These are phyloP conservation scores for Drosophila differens DNA, from an alignment of 2,888 invertebrate genomes.

Conservation along the genomic window DNA sequence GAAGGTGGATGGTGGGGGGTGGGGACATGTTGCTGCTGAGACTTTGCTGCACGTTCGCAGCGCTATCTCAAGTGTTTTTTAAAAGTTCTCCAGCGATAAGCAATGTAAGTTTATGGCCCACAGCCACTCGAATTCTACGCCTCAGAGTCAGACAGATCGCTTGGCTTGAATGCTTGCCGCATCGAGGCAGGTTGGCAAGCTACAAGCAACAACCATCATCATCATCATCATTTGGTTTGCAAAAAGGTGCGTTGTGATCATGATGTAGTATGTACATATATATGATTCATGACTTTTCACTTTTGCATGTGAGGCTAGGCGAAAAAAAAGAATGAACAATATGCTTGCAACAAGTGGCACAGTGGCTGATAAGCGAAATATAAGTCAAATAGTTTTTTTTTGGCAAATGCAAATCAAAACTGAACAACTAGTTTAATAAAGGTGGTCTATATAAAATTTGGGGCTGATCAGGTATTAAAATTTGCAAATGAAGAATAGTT, in stretches of 20 bases:
- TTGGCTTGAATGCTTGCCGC: constrained; percentile 13
- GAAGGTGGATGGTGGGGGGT: not conserved
- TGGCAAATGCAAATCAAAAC: not conserved
- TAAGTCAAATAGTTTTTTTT: not conserved
- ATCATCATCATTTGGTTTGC: constrained; percentile 54
- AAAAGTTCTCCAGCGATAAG: constrained; percentile 80
- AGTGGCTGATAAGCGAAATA: constrained; percentile 16
- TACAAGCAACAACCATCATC: constrained; percentile 24
- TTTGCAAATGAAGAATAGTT: not conserved
- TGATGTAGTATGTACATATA: constrained; percentile 66
- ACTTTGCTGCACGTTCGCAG: constrained; percentile 58
- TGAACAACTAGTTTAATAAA: not conserved
- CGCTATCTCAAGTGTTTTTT: constrained; percentile 79
- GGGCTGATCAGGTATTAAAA: not conserved
- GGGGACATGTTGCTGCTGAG: constrained; percentile 19
- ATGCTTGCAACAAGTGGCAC: constrained; percentile 28
- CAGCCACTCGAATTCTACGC: constrained; percentile 61
- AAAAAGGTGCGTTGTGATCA: constrained; percentile 65
- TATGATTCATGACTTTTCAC: constrained; percentile 81
- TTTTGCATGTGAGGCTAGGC: constrained; percentile 58
- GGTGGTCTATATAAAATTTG: not conserved
- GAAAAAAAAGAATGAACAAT: constrained; percentile 34
- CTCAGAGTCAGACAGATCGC: constrained; percentile 30
- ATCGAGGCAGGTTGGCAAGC: constrained; percentile 24
- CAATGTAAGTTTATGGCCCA: constrained; percentile 76